Base-by-base conservation (phyloP, 2,113 vertebrate species). In the Vulpes lagopus region DNA sequence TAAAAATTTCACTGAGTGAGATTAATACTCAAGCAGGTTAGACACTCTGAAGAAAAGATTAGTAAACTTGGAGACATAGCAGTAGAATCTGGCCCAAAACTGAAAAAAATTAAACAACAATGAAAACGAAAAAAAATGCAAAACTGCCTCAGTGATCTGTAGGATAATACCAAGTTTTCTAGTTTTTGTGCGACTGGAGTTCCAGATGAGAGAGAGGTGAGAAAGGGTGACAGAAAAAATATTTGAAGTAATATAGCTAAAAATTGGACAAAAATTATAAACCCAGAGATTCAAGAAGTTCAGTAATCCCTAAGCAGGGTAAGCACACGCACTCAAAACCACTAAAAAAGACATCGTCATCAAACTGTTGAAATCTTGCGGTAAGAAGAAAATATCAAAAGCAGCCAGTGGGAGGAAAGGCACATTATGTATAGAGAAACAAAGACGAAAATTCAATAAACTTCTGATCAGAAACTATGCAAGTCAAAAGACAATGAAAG, bases 201-300 rank as follows among this genome's bases (percentile, higher is more conserved):
- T 65, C 62, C 51, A 67, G 64, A 53, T 73, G 17, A 86, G 6
- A 93, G 35, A 84, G 78, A 49, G 49, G 17, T 74, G 43, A 65
- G 32, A 83, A 20, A 2, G 38, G 15, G 32, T 82, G 65, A 91
- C 65, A 91, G 35, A 91, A 79, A 93, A 78, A 62, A 90, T 55
- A 73, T 82, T 94, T 89, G 35, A 95, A 73, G 30, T 84, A 84
- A 60, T 80, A 71, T 6, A n/a, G 25, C 53, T 96, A 79, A 96
- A 88, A 96, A 49, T 89, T 71, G 91, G 30, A 81, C 89, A 65
- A 89, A 95, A 95, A 91, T 96, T 91, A 49, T 69, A 91, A 96
- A 95, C 25, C 16, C 27, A 65, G 55, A 64, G 55, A 85, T 79
- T 90, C 30, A 76, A 93, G 73, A 92, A 89, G 17, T 9, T 90